Evolutionary conservation across 2,797 vertebrate species (phyloP).

Genomic region (Nothura maculosa): DNA sequence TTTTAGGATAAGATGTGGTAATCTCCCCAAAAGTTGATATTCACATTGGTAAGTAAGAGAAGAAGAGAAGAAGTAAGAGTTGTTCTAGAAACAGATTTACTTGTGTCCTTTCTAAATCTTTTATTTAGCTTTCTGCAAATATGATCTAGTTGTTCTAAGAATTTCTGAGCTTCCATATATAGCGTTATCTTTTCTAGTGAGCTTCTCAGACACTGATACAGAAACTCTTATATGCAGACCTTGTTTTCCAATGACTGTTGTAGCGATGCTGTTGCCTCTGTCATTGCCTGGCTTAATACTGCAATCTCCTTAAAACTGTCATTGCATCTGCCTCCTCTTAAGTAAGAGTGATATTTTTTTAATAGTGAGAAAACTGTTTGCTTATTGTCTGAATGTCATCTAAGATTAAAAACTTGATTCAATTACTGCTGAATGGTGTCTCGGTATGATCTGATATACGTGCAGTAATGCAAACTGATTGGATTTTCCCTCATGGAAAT

Average conservation of each 20-base stretch:
- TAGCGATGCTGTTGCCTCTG: neutral
- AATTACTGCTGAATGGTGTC: slow-evolving; percentile 27
- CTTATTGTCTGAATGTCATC: slow-evolving; percentile 42
- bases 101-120: neutral
- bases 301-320: slow-evolving; percentile 33
- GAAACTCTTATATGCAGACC: neutral
- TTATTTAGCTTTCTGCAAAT: neutral
- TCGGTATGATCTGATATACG: neutral
- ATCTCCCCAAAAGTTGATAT: neutral
- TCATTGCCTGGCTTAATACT: neutral
- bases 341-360: neutral
- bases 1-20: neutral
- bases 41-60: neutral
- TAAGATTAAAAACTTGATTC: slow-evolving; percentile 56
- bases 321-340: neutral
- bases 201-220: neutral
- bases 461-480: slow-evolving; percentile 12
- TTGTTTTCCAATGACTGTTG: neutral
- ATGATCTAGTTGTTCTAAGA: neutral
- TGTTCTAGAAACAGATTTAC: neutral
- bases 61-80: neutral
- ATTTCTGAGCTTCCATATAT: neutral
- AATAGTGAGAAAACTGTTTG: slow-evolving; percentile 32
- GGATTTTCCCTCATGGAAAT: slow-evolving; percentile 9
- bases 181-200: neutral